Percentiles rank a stretch among this genome's conserved stretches.
These are phyloP conservation scores for Anisognathus igniventris DNA, from an alignment of 2,797 vertebrate species.

Conservation along the genomic window DNA sequence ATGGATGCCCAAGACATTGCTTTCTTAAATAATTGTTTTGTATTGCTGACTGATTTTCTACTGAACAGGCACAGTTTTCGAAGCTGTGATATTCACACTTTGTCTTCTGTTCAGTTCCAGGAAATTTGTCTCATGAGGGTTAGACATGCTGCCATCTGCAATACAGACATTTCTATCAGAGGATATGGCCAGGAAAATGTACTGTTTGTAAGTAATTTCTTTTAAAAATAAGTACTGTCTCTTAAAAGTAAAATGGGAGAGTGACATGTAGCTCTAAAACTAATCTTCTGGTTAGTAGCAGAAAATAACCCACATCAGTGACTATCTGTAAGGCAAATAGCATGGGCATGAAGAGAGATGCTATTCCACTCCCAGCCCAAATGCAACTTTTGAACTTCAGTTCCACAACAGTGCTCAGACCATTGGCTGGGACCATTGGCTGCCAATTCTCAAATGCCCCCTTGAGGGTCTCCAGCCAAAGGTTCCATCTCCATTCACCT, in stretches of 20 bases:
- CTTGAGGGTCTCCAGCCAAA: not conserved
- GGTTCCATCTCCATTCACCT: not conserved
- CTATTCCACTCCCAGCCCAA: not conserved
- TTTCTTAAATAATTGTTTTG: not conserved
- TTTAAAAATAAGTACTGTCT: not conserved
- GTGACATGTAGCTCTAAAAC: not conserved
- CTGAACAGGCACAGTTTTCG: not conserved
- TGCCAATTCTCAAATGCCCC: not conserved
- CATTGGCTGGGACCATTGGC: not conserved
- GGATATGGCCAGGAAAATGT: constrained; percentile 17
- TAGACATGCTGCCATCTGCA: constrained; percentile 29
- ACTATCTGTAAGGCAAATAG: not conserved
- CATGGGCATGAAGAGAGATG: not conserved
- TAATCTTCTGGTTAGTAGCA: not conserved
- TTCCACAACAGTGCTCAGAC: not conserved
- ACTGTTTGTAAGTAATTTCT: not conserved
- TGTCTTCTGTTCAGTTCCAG: constrained; percentile 6
- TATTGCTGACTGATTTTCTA: constrained; percentile 13
- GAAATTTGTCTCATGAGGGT: constrained; percentile 53
- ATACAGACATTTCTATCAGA: constrained; percentile 8
- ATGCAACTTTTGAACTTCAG: not conserved
- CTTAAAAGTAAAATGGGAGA: not conserved
- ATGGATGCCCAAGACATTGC: not conserved
- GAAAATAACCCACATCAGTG: not conserved
- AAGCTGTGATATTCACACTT: not conserved